A percentile compares a stretch with the other conserved stretches of the same genome.
Evolutionary conservation across 1,140 invertebrate genomes (phyloP).

Genomic region (Lordiphosa mommai): DNA sequence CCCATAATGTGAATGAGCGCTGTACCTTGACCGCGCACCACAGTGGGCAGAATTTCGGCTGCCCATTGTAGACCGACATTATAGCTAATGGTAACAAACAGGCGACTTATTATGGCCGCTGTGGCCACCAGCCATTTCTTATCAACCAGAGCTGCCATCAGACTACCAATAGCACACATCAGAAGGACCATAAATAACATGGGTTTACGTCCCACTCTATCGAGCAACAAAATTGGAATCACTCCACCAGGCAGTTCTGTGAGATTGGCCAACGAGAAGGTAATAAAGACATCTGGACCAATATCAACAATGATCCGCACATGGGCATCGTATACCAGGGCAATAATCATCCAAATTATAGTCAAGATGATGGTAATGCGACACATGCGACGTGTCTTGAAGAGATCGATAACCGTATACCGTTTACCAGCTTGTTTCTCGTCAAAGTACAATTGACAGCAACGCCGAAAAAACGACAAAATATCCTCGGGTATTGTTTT

Average conservation of each 20-base stretch:
- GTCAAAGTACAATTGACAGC: slow-evolving; percentile 76
- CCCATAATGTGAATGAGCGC: slow-evolving; percentile 91
- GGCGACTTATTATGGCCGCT: slow-evolving; percentile 88
- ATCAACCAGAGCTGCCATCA: slow-evolving; percentile 86
- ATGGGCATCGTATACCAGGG: slow-evolving; percentile 91
- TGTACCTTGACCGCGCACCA: slow-evolving; percentile 90
- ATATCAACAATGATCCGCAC: slow-evolving; percentile 89
- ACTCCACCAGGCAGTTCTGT: slow-evolving; percentile 88
- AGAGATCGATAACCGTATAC: slow-evolving; percentile 88
- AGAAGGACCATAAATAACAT: slow-evolving; percentile 88
- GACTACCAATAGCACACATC: slow-evolving; percentile 88
- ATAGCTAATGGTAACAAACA: slow-evolving; percentile 91
- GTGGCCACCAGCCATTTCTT: slow-evolving; percentile 84
- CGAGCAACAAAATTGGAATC: slow-evolving; percentile 87
- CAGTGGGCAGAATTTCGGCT: slow-evolving; percentile 91
- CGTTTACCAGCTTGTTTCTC: slow-evolving; percentile 83
- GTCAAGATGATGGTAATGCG: slow-evolving; percentile 87
- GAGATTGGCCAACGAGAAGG: slow-evolving; percentile 89
- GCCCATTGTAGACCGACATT: slow-evolving; percentile 93
- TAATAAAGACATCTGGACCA: slow-evolving; percentile 88
- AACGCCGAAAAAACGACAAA: slow-evolving; percentile 84
- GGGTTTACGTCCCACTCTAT: slow-evolving; percentile 90
- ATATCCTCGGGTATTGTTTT: slow-evolving; percentile 86
- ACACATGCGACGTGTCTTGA: slow-evolving; percentile 85
- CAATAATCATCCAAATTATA: slow-evolving; percentile 91